Base-by-base conservation (phyloP, 1,140 invertebrate species). In the Branchinecta lynchi region DNA sequence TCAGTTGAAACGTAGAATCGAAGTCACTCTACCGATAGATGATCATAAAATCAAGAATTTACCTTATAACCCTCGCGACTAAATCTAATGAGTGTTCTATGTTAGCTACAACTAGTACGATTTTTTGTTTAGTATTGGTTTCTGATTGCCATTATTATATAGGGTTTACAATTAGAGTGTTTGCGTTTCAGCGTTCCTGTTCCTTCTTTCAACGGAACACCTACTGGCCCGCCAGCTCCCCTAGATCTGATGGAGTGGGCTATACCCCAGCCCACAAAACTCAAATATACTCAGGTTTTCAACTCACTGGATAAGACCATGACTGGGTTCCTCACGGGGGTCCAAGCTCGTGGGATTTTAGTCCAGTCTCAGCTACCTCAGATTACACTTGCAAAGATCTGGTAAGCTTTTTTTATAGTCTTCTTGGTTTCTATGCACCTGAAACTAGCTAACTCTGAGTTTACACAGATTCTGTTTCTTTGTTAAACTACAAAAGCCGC, bases 201-300 rank as follows among this genome's bases (percentile, higher is more conserved):
- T 73, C 65, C 89, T 90, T 74, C 20, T 65, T 20, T 65, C 20
- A n/a, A 60, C 12, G 51, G 51, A 60, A 20, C 51, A 60, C 51
- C 51, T 5, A n/a, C 60, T 17, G 66, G 17, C 17, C 20, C n/a
- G 3, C 66, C 66, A 67, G 43, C 71, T 32, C 45, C 71, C 21
- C 45, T 66, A 7, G 45, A 21, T 32, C 66, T 73, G 68, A 71
- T 21, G 51, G 80, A 82, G 44, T 96, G 93, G 93, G 84, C 88
- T 0, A 88, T 97, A 69, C 91, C 92, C 15, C 92, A 95, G 76
- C 84, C 85, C 69, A 88, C 87, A 46, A 95, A 93, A 79, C 81
- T 96, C 65, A 95, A 94, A 78, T 97, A 96, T 77, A 96, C 91
- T 9, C 94, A 98, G 78, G 80, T 95, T 7, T 98, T 98, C 78